phyloP scores from a whole-genome alignment of 2,888 invertebrate species.

The Carcina quercana region DNA sequence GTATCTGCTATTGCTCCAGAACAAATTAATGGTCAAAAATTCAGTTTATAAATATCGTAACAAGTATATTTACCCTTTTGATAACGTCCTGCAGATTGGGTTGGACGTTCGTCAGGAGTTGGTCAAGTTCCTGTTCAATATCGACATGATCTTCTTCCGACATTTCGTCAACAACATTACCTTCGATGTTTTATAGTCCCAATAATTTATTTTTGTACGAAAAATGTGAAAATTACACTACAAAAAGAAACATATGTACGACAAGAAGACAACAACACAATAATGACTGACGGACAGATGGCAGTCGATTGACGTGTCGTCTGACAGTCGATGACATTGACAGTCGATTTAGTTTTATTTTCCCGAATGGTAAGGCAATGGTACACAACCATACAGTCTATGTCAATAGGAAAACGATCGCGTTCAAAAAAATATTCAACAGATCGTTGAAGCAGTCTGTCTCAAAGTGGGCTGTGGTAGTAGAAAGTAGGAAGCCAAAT shows the following conservation, averaged over 20 bases:
- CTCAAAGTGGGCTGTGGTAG: too few relatives aligned
- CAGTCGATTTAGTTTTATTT: too few relatives aligned
- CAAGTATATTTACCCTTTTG: slow-evolving; percentile 65
- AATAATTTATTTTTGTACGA: slow-evolving; percentile 15
- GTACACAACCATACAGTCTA: too few relatives aligned
- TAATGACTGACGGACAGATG: too few relatives aligned
- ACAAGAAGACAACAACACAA: too few relatives aligned
- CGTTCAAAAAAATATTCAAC: too few relatives aligned
- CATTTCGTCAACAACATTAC: slow-evolving; percentile 43
- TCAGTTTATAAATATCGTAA: slow-evolving; percentile 1
- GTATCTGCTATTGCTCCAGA: not conserved
- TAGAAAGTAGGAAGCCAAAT: too few relatives aligned
- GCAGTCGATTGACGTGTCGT: too few relatives aligned
- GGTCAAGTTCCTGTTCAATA: slow-evolving; percentile 63
- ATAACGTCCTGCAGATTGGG: slow-evolving; percentile 75
- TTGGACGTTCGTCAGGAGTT: slow-evolving; percentile 64
- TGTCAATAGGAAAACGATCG: too few relatives aligned
- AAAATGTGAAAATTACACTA: slow-evolving; percentile 14
- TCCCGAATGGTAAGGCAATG: too few relatives aligned
- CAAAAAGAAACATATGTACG: slow-evolving; percentile 28
- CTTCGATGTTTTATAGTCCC: slow-evolving; percentile 12
- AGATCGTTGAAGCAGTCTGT: too few relatives aligned
- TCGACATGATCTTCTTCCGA: slow-evolving; percentile 53
- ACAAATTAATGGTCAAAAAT: slow-evolving; percentile 1
- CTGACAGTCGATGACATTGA: too few relatives aligned